Base-by-base conservation (phyloP, 2,888 invertebrate species). In the Pristionchus maxplancki region DNA sequence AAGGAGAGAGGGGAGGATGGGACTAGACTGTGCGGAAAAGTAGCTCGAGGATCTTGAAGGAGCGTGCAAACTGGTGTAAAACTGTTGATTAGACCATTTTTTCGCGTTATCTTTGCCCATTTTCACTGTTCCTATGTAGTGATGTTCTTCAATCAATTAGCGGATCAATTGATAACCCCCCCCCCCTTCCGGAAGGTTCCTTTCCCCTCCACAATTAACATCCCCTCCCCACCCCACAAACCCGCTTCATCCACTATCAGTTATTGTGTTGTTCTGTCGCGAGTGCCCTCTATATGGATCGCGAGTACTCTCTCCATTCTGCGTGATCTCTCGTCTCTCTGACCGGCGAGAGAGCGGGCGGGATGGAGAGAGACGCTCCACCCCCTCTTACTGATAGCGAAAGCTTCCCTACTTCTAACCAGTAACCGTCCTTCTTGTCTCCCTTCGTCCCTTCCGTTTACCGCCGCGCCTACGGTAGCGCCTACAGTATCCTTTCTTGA, bases 231-330 rank as follows among this genome's bases (percentile, higher is more conserved):
- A n/a, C n/a, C n/a, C n/a, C n/a, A n/a, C 31, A 44, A 28, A 40
- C 37, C 48, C 13, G 67, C 67, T 67, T 40, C 82, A 44, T 71
- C 37, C 88, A 11, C 50, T 87, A 48, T 87, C 87, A 50, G 53
- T 53, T 83, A 58, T 37, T 83, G 58, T 83, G 78, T 78, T 78
- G 78, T 78, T 78, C 24, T 48, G 40, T 78, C 71, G 71, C 58
- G n/a, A 34, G 5, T 67, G 67, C 31, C 67, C 67, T 64, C 34
- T 28, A 2, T 31, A 64, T 28, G 11, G 28, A 67, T 53, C 8
- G 15, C 8, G 37, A 28, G n/a, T 34, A 8, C 48, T 40, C 15
- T 40, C 85, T 85, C n/a, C 44, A 53, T 62, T 34, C 31, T 24
- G 40, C 62, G 8, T 24, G 11, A 20, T 34, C 9, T 50, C 53